phyloP scores from a whole-genome alignment of 2,888 invertebrate species.

The Trilocha varians region DNA sequence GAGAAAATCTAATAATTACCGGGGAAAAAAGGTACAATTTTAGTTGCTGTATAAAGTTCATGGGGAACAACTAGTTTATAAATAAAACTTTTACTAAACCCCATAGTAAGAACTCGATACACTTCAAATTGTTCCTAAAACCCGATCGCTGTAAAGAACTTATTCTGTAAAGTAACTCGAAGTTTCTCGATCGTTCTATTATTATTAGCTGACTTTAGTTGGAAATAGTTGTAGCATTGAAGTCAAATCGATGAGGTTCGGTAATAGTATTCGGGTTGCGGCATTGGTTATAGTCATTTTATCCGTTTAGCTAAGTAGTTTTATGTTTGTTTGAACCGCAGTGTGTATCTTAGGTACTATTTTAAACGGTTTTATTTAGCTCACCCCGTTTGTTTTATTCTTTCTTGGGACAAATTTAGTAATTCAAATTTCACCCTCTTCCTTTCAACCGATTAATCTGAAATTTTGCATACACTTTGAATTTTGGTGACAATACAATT shows the following conservation, averaged over 20 bases:
- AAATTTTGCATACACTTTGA: too few species aligned
- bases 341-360: too few species aligned
- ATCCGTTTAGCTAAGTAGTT: not conserved
- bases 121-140: not conserved
- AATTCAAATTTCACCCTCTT: too few species aligned
- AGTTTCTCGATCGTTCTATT: conserved; percentile 15
- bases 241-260: not conserved
- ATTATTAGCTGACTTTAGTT: conserved; percentile 9
- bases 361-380: too few species aligned
- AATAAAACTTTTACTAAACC: not conserved
- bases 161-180: conserved; percentile 13
- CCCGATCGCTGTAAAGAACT: conserved; percentile 1
- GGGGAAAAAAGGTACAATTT: not conserved
- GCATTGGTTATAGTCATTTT: too few species aligned
- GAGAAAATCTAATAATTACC: too few species aligned
- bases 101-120: not conserved
- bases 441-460: too few species aligned
- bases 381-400: too few species aligned
- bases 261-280: not conserved
- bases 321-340: too few species aligned
- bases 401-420: too few species aligned
- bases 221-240: not conserved
- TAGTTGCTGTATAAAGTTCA: not conserved
- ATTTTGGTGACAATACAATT: too few species aligned
- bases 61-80: too few species aligned